A percentile compares a stretch with the other conserved stretches of the same genome.
Evolutionary conservation across 2,113 vertebrate species (phyloP).

Genomic region (Oophaga pumilio): DNA sequence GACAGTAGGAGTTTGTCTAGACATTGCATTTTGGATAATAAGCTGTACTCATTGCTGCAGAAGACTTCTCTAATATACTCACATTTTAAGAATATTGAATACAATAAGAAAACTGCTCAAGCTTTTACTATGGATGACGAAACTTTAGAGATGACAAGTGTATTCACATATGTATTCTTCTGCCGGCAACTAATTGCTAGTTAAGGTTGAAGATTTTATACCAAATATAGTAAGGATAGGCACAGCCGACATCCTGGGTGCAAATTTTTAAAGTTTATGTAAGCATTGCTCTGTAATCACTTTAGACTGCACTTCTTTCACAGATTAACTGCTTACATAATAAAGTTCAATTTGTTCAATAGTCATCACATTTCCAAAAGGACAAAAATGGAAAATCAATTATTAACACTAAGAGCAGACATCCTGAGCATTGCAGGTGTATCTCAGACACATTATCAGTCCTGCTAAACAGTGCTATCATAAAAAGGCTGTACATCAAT

Average conservation of each 20-base stretch:
- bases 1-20: slow-evolving; percentile 83
- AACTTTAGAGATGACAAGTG: background rate
- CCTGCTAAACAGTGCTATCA: slow-evolving; percentile 2
- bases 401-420: slow-evolving; percentile 32
- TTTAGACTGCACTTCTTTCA: background rate
- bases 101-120: background rate
- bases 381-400: slow-evolving; percentile 49
- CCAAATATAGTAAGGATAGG: slow-evolving; percentile 19
- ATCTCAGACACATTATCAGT: slow-evolving; percentile 28
- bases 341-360: slow-evolving; percentile 41
- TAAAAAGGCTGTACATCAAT: background rate
- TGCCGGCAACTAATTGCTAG: background rate
- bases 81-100: slow-evolving; percentile 63
- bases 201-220: background rate
- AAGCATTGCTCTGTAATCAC: slow-evolving; percentile 32
- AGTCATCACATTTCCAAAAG: slow-evolving; percentile 22
- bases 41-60: slow-evolving; percentile 67
- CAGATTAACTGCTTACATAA: slow-evolving; percentile 31
- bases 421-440: slow-evolving; percentile 26
- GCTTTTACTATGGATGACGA: background rate
- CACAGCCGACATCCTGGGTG: background rate
- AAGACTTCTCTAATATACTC: slow-evolving; percentile 70
- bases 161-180: slow-evolving; percentile 20
- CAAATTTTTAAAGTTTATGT: background rate
- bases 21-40: slow-evolving; percentile 75